Conservation (phyloP, 1,140 invertebrate species). For the Yoshiicerus persimilis region DNA sequence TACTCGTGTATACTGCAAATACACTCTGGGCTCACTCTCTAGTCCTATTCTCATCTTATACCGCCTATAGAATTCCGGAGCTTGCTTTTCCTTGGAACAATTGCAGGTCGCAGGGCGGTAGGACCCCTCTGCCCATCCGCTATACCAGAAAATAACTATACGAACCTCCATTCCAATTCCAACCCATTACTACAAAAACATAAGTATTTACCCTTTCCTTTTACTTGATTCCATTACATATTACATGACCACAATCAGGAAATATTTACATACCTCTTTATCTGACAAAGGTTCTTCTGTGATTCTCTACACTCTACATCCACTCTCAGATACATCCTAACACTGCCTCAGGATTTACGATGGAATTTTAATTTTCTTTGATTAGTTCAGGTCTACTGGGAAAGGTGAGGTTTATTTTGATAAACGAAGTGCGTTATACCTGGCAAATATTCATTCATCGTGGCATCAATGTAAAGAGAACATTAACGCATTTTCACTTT, state of each 20-base stretch:
- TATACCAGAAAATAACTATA: not conserved
- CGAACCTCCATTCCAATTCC: not conserved
- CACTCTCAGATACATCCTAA: not conserved
- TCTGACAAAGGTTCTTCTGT: not conserved
- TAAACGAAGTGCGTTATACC: no score
- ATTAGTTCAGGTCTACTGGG: no score
- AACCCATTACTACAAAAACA: not conserved
- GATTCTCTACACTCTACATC: no score
- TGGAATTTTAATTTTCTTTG: not conserved
- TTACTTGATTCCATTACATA: not conserved
- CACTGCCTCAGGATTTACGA: not conserved
- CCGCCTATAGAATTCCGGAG: not conserved
- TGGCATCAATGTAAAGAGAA: no score
- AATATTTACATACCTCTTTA: not conserved
- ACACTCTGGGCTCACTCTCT: not conserved
- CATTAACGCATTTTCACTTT: no score
- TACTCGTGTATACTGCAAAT: not conserved
- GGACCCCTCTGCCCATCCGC: conserved; percentile 6
- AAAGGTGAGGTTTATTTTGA: no score
- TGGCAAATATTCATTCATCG: no score
- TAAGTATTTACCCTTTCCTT: not conserved
- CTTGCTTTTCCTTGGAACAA: not conserved
- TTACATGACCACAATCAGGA: not conserved
- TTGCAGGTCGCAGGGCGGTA: not conserved
- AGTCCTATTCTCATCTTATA: not conserved